Percentiles rank a stretch among this genome's conserved stretches.
Conservation (phyloP, 2,113 vertebrate genomes). For the Potamarius usumacintae region DNA sequence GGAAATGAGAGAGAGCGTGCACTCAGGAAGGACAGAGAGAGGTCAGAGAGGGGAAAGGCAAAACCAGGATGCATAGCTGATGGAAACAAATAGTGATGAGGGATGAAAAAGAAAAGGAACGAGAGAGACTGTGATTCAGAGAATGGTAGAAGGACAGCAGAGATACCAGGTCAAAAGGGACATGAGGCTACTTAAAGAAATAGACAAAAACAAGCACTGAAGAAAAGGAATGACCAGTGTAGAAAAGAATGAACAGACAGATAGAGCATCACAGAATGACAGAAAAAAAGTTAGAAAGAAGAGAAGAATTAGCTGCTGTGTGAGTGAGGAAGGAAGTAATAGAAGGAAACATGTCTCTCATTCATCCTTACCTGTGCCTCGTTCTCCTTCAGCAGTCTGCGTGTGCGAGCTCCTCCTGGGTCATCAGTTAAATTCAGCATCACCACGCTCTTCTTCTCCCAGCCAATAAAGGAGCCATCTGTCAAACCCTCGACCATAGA, state of each 20-base stretch:
- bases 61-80: constrained; percentile 27
- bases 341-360: constrained; percentile 54
- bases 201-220: background rate
- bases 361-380: constrained; percentile 83
- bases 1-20: constrained; percentile 40
- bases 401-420: constrained; percentile 79
- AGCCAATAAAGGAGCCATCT: constrained; percentile 91
- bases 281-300: constrained; percentile 60
- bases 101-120: constrained; percentile 59
- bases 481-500: constrained; percentile 89
- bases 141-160: background rate
- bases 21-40: constrained; percentile 66
- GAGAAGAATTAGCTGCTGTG: constrained; percentile 32
- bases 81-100: constrained; percentile 21
- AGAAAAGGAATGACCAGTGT: constrained; percentile 18
- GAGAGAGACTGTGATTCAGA: constrained; percentile 66
- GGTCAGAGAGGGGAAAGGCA: constrained; percentile 65
- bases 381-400: constrained; percentile 86
- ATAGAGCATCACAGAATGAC: constrained; percentile 59
- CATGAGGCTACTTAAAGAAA: background rate
- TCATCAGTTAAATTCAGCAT: constrained; percentile 87
- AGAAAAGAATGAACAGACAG: constrained; percentile 49
- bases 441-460: constrained; percentile 92
- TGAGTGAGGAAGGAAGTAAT: constrained; percentile 16
- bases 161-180: background rate